phyloP scores from a whole-genome alignment of 2,113 vertebrate genomes.

The Pelmatolapia mariae region DNA sequence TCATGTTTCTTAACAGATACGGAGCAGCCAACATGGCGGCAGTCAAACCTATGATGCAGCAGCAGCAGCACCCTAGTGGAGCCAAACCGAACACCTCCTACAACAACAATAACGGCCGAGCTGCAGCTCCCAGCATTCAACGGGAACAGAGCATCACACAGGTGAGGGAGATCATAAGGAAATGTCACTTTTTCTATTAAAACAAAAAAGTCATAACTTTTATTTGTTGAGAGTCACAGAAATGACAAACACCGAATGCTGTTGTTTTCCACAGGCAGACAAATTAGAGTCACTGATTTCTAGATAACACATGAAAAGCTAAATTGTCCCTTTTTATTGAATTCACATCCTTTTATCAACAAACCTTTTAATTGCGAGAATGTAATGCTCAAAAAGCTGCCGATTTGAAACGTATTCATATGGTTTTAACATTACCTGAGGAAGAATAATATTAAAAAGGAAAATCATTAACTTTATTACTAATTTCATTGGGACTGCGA shows the following conservation, averaged over 20 bases:
- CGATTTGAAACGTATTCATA: not conserved
- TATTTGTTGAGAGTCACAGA: not conserved
- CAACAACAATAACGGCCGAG: constrained; percentile 82
- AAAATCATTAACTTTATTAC: not conserved
- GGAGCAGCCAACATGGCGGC: constrained; percentile 86
- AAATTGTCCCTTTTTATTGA: not conserved
- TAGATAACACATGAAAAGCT: not conserved
- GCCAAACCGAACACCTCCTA: constrained; percentile 84
- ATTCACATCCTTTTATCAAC: not conserved
- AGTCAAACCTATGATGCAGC: constrained; percentile 85
- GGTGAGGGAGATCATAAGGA: constrained; percentile 26
- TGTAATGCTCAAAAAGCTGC: not conserved
- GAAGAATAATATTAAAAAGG: not conserved
- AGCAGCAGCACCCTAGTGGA: constrained; percentile 51
- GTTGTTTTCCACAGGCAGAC: not conserved
- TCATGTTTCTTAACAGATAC: constrained; percentile 66
- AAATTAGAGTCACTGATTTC: not conserved
- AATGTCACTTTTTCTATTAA: not conserved
- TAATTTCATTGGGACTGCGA: not conserved
- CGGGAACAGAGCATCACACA: constrained; percentile 46
- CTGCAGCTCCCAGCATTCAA: constrained; percentile 54
- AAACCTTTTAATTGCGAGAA: not conserved
- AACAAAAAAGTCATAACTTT: not conserved
- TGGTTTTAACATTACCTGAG: not conserved
- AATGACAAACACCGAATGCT: not conserved